phyloP scores from a whole-genome alignment of 2,888 invertebrate species.

The Molanna angustata region DNA sequence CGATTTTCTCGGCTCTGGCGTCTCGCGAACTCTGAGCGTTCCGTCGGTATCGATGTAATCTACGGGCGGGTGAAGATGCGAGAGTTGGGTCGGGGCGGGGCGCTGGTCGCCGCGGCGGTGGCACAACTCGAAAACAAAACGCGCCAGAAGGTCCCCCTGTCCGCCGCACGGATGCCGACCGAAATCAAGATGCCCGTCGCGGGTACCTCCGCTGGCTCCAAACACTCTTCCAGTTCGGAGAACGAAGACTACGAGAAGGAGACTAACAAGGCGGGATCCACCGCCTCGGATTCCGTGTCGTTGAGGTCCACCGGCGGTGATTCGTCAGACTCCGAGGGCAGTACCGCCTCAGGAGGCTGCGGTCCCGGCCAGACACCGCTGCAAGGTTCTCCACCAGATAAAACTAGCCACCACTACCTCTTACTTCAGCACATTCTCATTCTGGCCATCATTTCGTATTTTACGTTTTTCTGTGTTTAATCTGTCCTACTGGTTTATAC shows the following conservation, averaged over 20 bases:
- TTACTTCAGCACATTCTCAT: constrained; percentile 28
- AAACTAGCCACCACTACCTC: constrained; percentile 23
- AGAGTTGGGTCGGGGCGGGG: constrained; percentile 54
- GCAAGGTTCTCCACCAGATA: constrained; percentile 24
- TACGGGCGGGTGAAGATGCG: constrained; percentile 46
- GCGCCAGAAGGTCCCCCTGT: constrained; percentile 37
- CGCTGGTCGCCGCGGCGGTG: constrained; percentile 60
- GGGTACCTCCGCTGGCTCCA: constrained; percentile 37
- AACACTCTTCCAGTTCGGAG: constrained; percentile 32
- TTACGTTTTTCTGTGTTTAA: constrained; percentile 18
- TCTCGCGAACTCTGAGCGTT: neutral
- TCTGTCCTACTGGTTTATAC: too few species aligned
- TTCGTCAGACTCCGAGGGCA: constrained; percentile 41
- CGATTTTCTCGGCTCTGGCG: neutral
- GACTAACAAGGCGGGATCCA: constrained; percentile 51
- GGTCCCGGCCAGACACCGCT: constrained; percentile 8
- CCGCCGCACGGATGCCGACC: constrained; percentile 35
- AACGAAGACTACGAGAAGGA: constrained; percentile 27
- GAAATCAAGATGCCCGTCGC: constrained; percentile 34
- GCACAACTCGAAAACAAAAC: constrained; percentile 47
- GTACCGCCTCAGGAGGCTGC: constrained; percentile 39
- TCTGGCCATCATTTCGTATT: constrained; percentile 13
- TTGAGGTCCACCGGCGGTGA: constrained; percentile 55
- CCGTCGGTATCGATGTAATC: constrained; percentile 37
- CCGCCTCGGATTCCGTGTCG: constrained; percentile 53